Conservation (phyloP, 1,140 invertebrate species). For the Scylla paramamosain region DNA sequence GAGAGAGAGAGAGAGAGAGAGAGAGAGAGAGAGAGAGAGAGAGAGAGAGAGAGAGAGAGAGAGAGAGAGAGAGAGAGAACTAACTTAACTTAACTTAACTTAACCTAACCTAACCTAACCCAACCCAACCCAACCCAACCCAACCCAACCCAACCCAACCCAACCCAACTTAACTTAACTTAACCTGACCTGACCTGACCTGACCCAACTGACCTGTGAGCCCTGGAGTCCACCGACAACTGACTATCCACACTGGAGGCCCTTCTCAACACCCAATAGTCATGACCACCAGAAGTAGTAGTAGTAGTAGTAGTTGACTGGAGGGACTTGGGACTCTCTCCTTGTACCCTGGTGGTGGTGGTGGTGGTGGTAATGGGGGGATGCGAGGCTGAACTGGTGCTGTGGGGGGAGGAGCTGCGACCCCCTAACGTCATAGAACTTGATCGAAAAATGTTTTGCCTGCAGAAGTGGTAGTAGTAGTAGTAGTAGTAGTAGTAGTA, state of each 20-base stretch:
- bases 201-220: conserved; percentile 76
- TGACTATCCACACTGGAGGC: conserved; percentile 89
- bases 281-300: conserved; percentile 78
- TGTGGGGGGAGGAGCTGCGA: conserved; percentile 71
- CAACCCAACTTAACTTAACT: too few relatives aligned
- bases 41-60: too few relatives aligned
- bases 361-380: conserved; percentile 70
- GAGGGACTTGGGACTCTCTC: conserved; percentile 79
- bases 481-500: too few relatives aligned
- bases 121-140: too few relatives aligned
- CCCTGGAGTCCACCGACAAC: conserved; percentile 86
- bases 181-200: too few relatives aligned
- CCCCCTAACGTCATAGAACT: conserved; percentile 72
- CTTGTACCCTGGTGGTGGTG: conserved; percentile 57
- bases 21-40: too few relatives aligned
- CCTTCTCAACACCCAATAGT: conserved; percentile 81
- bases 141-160: too few relatives aligned
- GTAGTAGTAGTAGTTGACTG: conserved; percentile 77
- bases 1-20: too few relatives aligned
- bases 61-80: too few relatives aligned
- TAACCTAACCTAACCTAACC: too few relatives aligned
- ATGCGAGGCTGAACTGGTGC: conserved; percentile 73
- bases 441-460: conserved; percentile 68
- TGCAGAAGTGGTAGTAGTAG: too few relatives aligned
- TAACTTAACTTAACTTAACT: too few relatives aligned